Evolutionary conservation across 2,797 vertebrate genomes (phyloP).

Genomic region (Silurus aristotelis): DNA sequence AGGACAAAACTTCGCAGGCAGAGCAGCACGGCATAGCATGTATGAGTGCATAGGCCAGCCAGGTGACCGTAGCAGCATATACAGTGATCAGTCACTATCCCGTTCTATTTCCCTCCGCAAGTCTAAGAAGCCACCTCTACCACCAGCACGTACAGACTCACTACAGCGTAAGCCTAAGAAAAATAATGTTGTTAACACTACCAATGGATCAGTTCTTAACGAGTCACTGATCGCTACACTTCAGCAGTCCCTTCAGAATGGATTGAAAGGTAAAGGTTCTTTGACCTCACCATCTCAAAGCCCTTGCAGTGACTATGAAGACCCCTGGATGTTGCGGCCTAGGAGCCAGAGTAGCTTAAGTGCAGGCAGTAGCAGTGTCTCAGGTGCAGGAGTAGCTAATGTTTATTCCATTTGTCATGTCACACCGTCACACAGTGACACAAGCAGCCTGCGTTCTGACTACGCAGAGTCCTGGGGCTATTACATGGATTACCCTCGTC

Average conservation of each 20-base stretch:
- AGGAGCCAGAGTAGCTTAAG: slow-evolving; percentile 92
- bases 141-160: slow-evolving; percentile 92
- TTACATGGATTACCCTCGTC: slow-evolving; percentile 81
- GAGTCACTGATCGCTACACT: slow-evolving; percentile 90
- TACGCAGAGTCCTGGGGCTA: slow-evolving; percentile 93
- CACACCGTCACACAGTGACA: slow-evolving; percentile 92
- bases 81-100: slow-evolving; percentile 81
- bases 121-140: slow-evolving; percentile 89
- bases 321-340: slow-evolving; percentile 89
- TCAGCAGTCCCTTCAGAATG: slow-evolving; percentile 90
- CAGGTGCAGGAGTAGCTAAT: slow-evolving; percentile 76
- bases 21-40: slow-evolving; percentile 80
- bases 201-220: slow-evolving; percentile 78
- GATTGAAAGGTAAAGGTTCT: slow-evolving; percentile 79
- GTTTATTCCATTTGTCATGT: slow-evolving; percentile 86
- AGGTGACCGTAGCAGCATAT: slow-evolving; percentile 71
- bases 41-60: slow-evolving; percentile 81
- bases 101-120: slow-evolving; percentile 94
- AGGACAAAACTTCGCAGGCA: slow-evolving; percentile 70
- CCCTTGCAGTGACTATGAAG: slow-evolving; percentile 93
- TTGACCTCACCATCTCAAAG: slow-evolving; percentile 88
- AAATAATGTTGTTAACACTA: slow-evolving; percentile 53
- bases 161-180: slow-evolving; percentile 83
- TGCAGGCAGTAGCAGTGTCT: slow-evolving; percentile 83
- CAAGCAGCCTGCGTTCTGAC: slow-evolving; percentile 92